Percentiles rank a stretch among this genome's conserved stretches.
Evolutionary conservation across 1,140 invertebrate species (phyloP).

Genomic region (Physella acuta): DNA sequence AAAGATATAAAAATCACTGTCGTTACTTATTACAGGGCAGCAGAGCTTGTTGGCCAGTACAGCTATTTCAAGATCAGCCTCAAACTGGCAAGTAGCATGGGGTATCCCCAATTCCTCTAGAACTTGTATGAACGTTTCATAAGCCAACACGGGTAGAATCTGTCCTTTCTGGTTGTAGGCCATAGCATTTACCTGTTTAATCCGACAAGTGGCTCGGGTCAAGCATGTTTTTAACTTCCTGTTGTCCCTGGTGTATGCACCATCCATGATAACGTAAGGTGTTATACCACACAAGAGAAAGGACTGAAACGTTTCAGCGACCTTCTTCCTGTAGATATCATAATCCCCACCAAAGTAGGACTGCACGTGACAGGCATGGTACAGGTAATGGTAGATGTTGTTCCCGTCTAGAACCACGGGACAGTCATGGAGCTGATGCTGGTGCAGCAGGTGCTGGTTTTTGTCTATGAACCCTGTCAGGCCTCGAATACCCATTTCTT

Average conservation of each 20-base stretch:
- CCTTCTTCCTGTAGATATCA: constrained; percentile 69
- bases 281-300: constrained; percentile 73
- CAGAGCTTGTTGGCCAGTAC: constrained; percentile 73
- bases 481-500: constrained; percentile 67
- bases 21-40: constrained; percentile 83
- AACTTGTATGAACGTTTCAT: constrained; percentile 73
- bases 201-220: constrained; percentile 67
- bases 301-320: constrained; percentile 72
- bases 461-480: constrained; percentile 68
- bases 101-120: constrained; percentile 68
- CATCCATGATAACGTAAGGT: constrained; percentile 82
- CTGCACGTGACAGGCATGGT: constrained; percentile 68
- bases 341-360: constrained; percentile 85
- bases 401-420: constrained; percentile 81
- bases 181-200: constrained; percentile 58
- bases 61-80: constrained; percentile 84
- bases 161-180: constrained; percentile 39
- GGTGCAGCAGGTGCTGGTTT: constrained; percentile 69
- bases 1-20: constrained; percentile 90
- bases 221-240: constrained; percentile 75
- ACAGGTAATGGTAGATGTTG: constrained; percentile 75
- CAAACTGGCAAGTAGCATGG: constrained; percentile 75
- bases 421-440: constrained; percentile 70
- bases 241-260: constrained; percentile 69
- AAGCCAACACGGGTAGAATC: constrained; percentile 63